phyloP scores from a whole-genome alignment of 2,888 invertebrate species.

The Drosophila peninsularis region DNA sequence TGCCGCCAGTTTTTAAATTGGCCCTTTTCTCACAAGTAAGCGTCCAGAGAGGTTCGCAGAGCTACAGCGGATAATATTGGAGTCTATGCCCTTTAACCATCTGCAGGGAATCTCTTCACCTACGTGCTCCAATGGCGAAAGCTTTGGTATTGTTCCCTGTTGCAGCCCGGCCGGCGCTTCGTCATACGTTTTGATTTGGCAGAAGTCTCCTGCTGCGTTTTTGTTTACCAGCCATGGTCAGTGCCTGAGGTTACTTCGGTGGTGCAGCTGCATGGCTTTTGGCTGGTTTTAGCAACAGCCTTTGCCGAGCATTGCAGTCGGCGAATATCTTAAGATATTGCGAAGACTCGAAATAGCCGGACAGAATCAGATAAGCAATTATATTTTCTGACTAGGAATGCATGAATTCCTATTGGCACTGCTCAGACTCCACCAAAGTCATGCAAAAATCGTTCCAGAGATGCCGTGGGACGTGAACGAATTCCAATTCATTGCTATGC shows the following conservation, averaged over 20 bases:
- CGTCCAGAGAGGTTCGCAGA: constrained; percentile 32
- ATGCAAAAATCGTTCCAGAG: constrained; percentile 60
- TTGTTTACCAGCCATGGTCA: constrained; percentile 72
- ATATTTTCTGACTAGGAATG: constrained; percentile 65
- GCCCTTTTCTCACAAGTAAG: constrained; percentile 48
- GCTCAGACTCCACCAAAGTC: constrained; percentile 27
- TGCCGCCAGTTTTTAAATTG: constrained; percentile 70
- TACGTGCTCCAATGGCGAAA: constrained; percentile 4
- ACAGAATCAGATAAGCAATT: no score
- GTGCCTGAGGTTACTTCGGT: constrained; percentile 51
- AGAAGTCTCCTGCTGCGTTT: constrained; percentile 67
- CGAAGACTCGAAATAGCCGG: background rate
- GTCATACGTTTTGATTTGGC: constrained; percentile 71
- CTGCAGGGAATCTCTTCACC: constrained; percentile 33
- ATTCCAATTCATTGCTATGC: constrained; percentile 59
- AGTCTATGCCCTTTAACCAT: constrained; percentile 51
- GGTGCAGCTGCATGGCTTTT: constrained; percentile 18
- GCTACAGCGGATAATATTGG: constrained; percentile 25
- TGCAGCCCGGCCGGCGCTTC: constrained; percentile 38
- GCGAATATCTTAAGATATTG: constrained; percentile 15
- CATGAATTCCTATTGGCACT: constrained; percentile 46
- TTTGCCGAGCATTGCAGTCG: constrained; percentile 31
- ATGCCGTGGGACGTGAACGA: constrained; percentile 56
- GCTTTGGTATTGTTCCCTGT: constrained; percentile 62
- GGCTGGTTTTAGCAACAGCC: constrained; percentile 19